These are phyloP conservation scores for Dendrolimus houi DNA, from an alignment of 2,888 invertebrate species.

Conservation along the genomic window DNA sequence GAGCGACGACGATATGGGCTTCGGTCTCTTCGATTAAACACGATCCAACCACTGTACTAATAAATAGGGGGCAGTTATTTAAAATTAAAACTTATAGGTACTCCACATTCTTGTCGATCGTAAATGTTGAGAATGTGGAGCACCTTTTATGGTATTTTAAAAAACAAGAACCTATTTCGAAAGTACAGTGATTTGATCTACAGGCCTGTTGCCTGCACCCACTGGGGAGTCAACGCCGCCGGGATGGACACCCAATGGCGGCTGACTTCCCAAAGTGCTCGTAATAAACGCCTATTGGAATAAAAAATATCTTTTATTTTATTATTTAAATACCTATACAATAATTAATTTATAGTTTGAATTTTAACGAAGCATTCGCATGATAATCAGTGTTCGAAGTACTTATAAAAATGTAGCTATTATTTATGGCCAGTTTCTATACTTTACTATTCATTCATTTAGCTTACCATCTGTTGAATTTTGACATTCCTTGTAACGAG, in stretches of 20 bases:
- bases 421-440: no score
- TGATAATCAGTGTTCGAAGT: no score
- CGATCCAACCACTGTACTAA: slow-evolving; percentile 1
- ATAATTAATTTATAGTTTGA: neutral
- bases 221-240: slow-evolving; percentile 46
- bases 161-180: no score
- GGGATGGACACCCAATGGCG: slow-evolving; percentile 68
- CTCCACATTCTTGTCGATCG: no score
- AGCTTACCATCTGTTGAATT: no score
- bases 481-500: no score
- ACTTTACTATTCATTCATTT: no score
- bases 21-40: slow-evolving; percentile 92
- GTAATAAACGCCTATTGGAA: slow-evolving; percentile 46
- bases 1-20: slow-evolving; percentile 97
- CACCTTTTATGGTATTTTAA: no score
- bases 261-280: slow-evolving; percentile 35
- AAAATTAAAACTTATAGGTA: no score
- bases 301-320: neutral
- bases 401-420: no score
- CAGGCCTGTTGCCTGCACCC: slow-evolving; percentile 25
- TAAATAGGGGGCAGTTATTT: neutral
- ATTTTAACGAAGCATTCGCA: neutral
- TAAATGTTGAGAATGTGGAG: no score
- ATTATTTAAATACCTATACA: neutral
- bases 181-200: slow-evolving; percentile 9